phyloP scores from a whole-genome alignment of 1,140 invertebrate genomes.

The Procambarus virginalis region DNA sequence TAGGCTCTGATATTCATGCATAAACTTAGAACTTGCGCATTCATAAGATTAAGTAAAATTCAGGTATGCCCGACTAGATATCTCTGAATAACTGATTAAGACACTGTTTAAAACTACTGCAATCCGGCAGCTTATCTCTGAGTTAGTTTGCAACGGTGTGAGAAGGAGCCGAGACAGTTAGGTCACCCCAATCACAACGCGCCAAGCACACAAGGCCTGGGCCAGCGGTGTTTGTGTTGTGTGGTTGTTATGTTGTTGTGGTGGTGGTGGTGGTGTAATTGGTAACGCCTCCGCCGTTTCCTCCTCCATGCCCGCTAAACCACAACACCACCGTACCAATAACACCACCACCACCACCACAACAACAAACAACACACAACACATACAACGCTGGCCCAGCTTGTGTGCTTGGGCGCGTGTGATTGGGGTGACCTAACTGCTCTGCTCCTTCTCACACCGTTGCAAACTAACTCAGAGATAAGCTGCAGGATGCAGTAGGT shows the following conservation, averaged over 20 bases:
- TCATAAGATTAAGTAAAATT: background rate
- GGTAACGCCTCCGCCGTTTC: slow-evolving; percentile 22
- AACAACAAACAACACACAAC: background rate
- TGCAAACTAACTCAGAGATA: background rate
- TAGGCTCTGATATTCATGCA: background rate
- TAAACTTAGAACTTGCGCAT: background rate
- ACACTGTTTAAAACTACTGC: background rate
- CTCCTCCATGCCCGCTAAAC: slow-evolving; percentile 30
- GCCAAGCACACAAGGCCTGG: background rate
- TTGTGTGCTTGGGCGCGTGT: background rate
- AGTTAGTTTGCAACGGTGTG: background rate
- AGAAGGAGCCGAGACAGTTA: background rate
- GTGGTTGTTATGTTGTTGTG: background rate
- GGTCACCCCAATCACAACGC: background rate
- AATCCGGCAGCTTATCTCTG: background rate
- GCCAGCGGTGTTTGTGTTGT: background rate
- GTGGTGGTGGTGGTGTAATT: slow-evolving; percentile 3
- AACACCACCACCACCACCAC: background rate
- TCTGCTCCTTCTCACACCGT: background rate
- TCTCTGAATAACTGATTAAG: background rate
- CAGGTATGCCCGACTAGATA: background rate
- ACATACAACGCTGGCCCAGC: background rate
- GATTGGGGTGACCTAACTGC: background rate
- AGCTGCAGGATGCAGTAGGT: background rate
- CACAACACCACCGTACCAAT: slow-evolving; percentile 29